Evolutionary conservation across 2,113 vertebrate species (phyloP).

Genomic region (Sciurus niger): DNA sequence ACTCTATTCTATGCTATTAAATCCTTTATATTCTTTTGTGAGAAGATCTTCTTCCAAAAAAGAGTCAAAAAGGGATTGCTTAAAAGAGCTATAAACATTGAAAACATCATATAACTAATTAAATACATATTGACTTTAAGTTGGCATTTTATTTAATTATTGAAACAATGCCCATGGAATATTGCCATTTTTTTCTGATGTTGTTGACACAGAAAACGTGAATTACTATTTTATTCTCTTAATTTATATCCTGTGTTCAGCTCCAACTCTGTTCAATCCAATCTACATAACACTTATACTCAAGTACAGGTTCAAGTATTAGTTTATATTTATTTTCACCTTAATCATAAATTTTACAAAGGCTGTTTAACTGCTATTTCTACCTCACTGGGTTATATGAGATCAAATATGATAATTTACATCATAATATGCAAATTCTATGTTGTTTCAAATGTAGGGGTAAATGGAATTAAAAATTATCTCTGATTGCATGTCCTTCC

Average conservation of each 20-base stretch:
- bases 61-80: background rate
- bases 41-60: background rate
- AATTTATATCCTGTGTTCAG: background rate
- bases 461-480: background rate
- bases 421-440: background rate
- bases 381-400: background rate
- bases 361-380: background rate
- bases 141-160: conserved; percentile 43
- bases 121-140: background rate
- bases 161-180: background rate
- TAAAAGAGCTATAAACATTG: conserved; percentile 5
- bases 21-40: background rate
- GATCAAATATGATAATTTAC: background rate
- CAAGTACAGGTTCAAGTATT: background rate
- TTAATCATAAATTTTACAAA: background rate
- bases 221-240: background rate
- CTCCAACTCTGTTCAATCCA: background rate
- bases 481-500: background rate
- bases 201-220: background rate
- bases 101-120: background rate
- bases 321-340: background rate
- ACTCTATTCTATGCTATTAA: background rate
- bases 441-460: background rate
- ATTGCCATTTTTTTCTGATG: background rate
- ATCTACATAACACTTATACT: background rate